Conservation (phyloP, 2,113 vertebrate species). For the Irena cyanogastra region DNA sequence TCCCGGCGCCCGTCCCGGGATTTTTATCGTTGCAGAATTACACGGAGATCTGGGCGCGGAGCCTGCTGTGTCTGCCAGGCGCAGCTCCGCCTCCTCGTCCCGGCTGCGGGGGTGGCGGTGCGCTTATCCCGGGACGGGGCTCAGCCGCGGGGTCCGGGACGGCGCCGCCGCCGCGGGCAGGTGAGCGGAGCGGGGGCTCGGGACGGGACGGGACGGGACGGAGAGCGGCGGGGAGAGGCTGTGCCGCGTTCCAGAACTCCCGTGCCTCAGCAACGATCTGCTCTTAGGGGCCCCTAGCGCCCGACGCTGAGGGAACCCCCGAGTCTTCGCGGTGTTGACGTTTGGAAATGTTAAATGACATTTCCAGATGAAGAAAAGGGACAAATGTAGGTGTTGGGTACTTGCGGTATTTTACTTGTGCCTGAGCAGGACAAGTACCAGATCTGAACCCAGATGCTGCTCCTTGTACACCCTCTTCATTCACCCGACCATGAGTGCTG, state of each 20-base stretch:
- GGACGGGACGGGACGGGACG: background rate
- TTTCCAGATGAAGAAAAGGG: background rate
- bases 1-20: no score
- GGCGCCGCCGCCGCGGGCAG: background rate
- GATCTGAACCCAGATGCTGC: background rate
- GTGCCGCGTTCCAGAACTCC: no score
- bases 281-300: rapidly evolving
- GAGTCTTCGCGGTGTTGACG: rapidly evolving
- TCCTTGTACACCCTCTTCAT: rapidly evolving
- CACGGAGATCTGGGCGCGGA: background rate
- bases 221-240: no score
- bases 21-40: background rate
- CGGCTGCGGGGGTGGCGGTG: background rate
- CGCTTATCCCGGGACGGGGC: background rate
- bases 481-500: no score
- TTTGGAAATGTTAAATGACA: background rate
- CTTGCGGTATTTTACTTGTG: background rate
- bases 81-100: background rate
- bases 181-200: background rate
- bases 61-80: background rate
- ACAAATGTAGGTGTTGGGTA: background rate
- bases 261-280: rapidly evolving
- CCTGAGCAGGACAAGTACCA: no score
- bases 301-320: rapidly evolving
- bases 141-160: rapidly evolving